Evolutionary conservation across 2,797 vertebrate genomes (phyloP).

Genomic region (Myotis myotis): DNA sequence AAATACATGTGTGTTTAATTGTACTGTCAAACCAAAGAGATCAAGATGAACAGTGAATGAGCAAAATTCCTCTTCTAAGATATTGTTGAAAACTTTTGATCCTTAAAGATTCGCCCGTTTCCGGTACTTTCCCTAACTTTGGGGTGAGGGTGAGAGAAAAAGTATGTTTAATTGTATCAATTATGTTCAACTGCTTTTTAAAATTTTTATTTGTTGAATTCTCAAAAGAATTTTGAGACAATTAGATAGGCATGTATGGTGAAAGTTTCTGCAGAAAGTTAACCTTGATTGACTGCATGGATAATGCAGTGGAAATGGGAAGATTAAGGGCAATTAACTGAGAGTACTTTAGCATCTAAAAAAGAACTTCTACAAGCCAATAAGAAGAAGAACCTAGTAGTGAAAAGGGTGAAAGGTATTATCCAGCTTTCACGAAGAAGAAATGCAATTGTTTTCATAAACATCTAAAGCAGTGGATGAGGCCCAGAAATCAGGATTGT

Average conservation of each 20-base stretch:
- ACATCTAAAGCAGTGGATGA: background rate
- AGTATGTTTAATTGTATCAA: background rate
- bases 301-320: background rate
- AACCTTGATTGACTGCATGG: background rate
- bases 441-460: slow-evolving; percentile 18
- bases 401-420: background rate
- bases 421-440: background rate
- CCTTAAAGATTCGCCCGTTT: slow-evolving; percentile 48
- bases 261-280: slow-evolving; percentile 27
- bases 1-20: slow-evolving; percentile 38
- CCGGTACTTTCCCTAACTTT: background rate
- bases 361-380: background rate
- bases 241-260: background rate
- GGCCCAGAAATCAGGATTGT: too few species aligned
- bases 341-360: background rate
- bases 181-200: background rate
- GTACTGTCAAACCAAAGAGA: slow-evolving; percentile 7
- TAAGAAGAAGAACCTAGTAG: background rate
- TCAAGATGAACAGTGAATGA: slow-evolving; percentile 13
- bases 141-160: slow-evolving; percentile 47
- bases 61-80: slow-evolving; percentile 49
- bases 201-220: slow-evolving; percentile 39
- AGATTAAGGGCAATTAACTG: slow-evolving; percentile 20
- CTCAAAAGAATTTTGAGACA: slow-evolving; percentile 34
- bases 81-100: slow-evolving; percentile 65